These are phyloP conservation scores for Nyctibius bracteatus DNA, from an alignment of 2,113 vertebrate species.

Conservation along the genomic window DNA sequence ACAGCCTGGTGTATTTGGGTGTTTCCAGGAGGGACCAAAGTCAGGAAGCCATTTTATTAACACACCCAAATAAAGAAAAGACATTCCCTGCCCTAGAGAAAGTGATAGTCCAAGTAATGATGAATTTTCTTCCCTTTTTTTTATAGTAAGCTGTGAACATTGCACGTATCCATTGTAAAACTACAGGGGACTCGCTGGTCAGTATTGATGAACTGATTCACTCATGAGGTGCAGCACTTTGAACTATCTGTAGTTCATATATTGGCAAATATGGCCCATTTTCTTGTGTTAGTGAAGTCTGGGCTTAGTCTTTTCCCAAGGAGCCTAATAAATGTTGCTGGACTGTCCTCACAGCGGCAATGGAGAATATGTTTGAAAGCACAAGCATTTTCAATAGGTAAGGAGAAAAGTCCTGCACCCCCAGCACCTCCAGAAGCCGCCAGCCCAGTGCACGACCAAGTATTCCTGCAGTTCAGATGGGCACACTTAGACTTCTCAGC, in stretches of 20 bases:
- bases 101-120: background rate
- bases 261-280: background rate
- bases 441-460: background rate
- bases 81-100: background rate
- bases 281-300: background rate
- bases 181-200: background rate
- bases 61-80: background rate
- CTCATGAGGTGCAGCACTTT: background rate
- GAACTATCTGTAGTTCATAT: background rate
- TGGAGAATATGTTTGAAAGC: background rate
- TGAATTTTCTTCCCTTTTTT: background rate
- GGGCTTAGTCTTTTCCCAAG: background rate
- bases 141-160: background rate
- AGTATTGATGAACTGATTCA: background rate
- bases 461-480: background rate
- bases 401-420: background rate
- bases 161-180: background rate
- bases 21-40: background rate
- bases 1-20: background rate
- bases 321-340: background rate
- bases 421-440: background rate
- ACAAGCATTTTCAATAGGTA: background rate
- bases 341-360: background rate
- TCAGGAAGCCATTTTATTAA: background rate
- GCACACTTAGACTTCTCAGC: background rate